Evolutionary conservation across 2,113 vertebrate genomes (phyloP).

Genomic region (Oryzias celebensis): DNA sequence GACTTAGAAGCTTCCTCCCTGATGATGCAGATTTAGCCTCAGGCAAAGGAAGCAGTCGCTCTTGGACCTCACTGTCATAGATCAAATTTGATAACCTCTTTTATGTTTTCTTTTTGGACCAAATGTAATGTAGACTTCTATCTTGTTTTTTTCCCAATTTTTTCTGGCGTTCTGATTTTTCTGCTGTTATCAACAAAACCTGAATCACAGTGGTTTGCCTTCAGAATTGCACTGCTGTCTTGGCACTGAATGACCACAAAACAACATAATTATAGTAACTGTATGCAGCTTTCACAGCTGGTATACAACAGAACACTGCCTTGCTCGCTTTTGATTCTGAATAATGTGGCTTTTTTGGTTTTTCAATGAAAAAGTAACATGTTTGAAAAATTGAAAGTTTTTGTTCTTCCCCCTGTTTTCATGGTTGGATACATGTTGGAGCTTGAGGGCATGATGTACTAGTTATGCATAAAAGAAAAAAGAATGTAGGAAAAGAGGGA

Average conservation of each 20-base stretch:
- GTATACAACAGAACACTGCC: conserved; percentile 9
- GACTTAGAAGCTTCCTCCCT: conserved; percentile 30
- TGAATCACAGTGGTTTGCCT: conserved; percentile 47
- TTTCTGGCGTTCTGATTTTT: conserved; percentile 30
- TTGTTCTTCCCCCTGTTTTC: too few relatives aligned
- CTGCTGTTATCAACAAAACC: conserved; percentile 27
- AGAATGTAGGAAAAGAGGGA: neutral
- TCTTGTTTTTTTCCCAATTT: conserved; percentile 12
- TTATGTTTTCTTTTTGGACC: neutral
- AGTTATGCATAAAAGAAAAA: neutral
- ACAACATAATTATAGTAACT: conserved; percentile 42
- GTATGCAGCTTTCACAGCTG: conserved; percentile 18
- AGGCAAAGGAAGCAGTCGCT: conserved; percentile 24
- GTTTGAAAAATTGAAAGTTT: too few relatives aligned
- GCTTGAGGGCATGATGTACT: too few relatives aligned
- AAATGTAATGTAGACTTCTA: conserved; percentile 15
- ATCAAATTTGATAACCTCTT: conserved; percentile 42
- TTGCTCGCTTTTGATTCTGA: conserved; percentile 11
- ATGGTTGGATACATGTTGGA: too few relatives aligned
- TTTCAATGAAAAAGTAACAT: neutral
- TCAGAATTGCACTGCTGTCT: conserved; percentile 39
- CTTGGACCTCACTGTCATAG: conserved; percentile 25
- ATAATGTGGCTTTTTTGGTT: neutral
- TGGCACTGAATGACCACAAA: conserved; percentile 42
- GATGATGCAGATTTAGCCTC: conserved; percentile 32